Conservation (phyloP, 1,140 invertebrate genomes). For the Tetramorium simillimum region DNA sequence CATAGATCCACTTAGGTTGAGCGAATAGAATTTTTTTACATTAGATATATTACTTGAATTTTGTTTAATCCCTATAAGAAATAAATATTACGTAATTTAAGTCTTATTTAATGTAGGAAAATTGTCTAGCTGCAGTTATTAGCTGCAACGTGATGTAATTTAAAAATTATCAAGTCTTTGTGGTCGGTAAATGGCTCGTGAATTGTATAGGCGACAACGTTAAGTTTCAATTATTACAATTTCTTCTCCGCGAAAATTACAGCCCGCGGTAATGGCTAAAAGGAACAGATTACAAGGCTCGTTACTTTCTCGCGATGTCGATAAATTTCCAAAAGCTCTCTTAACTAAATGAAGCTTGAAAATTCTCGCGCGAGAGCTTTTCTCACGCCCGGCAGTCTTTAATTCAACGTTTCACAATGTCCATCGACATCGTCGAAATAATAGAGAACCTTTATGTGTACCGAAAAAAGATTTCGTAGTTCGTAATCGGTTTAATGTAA, state of each 20-base stretch:
- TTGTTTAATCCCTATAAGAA: neutral
- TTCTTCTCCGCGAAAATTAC: conserved; percentile 28
- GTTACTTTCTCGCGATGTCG: conserved; percentile 60
- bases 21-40: neutral
- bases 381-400: conserved; percentile 6
- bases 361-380: conserved; percentile 19
- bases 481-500: conserved; percentile 50
- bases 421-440: conserved; percentile 42
- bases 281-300: conserved; percentile 59
- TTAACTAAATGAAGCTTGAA: conserved; percentile 38
- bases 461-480: neutral
- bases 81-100: neutral
- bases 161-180: neutral
- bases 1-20: neutral
- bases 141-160: neutral
- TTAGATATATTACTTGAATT: neutral
- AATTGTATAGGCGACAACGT: neutral
- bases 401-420: conserved; percentile 20
- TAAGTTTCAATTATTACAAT: conserved; percentile 42
- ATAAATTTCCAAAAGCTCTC: conserved; percentile 46
- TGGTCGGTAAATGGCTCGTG: neutral
- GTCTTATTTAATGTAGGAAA: neutral
- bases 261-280: conserved; percentile 51
- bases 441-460: neutral
- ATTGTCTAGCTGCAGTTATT: neutral